Evolutionary conservation across 2,888 invertebrate species (phyloP).

Genomic region (Pterostichus madidus): DNA sequence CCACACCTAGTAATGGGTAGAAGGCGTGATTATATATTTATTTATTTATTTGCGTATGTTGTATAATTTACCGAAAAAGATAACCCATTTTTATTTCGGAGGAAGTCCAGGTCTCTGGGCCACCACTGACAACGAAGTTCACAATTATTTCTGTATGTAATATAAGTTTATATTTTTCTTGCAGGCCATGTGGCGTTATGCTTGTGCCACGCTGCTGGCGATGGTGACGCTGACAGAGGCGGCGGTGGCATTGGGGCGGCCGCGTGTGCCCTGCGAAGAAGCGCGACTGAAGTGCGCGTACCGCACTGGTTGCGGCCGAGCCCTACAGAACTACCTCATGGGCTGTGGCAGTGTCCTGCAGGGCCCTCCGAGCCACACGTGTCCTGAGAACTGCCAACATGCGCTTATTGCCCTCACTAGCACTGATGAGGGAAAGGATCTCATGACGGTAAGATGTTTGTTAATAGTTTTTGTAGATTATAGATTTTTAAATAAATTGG

Average conservation of each 20-base stretch:
- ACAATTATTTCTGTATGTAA: no score
- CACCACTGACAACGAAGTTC: no score
- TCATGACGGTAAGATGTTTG: constrained; percentile 82
- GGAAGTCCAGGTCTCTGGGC: no score
- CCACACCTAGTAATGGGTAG: no score
- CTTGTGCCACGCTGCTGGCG: constrained; percentile 73
- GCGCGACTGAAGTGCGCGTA: constrained; percentile 87
- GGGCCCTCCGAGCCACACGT: constrained; percentile 78
- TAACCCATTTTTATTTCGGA: no score
- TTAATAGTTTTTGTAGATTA: not conserved
- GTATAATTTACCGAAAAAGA: no score
- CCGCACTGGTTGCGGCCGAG: constrained; percentile 87
- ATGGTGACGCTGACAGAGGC: constrained; percentile 73
- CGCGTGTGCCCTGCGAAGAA: constrained; percentile 80
- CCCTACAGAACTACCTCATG: constrained; percentile 87
- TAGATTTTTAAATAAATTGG: no score
- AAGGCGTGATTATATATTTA: no score
- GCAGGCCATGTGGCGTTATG: constrained; percentile 75
- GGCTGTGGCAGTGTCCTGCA: constrained; percentile 86
- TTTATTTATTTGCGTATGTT: no score
- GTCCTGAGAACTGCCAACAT: constrained; percentile 87
- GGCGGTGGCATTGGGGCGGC: constrained; percentile 67
- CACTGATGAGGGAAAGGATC: constrained; percentile 87
- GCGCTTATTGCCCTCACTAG: constrained; percentile 89
- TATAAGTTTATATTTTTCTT: constrained; percentile 59